phyloP scores from a whole-genome alignment of 2,797 vertebrate species.

The Hydrolagus colliei region DNA sequence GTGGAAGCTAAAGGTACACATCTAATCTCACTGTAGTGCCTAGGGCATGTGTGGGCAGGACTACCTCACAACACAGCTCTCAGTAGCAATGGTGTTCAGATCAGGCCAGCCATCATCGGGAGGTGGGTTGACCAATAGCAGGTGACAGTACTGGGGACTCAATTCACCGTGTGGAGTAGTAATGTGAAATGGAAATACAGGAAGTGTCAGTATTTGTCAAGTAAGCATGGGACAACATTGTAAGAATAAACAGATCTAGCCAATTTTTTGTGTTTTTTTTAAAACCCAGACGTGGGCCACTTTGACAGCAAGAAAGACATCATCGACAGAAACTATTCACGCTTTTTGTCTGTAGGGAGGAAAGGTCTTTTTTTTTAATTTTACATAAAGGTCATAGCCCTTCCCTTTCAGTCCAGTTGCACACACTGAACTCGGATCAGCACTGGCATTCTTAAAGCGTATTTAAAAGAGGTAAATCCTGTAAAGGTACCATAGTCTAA shows the following conservation, averaged over 20 bases:
- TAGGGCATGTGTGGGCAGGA: conserved; percentile 46
- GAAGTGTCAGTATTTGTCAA: conserved; percentile 43
- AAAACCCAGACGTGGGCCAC: conserved; percentile 36
- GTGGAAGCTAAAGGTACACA: conserved; percentile 51
- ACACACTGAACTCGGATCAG: conserved; percentile 43
- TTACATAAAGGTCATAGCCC: conserved; percentile 41
- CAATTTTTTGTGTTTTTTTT: conserved; percentile 22
- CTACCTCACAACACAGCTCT: conserved; percentile 52
- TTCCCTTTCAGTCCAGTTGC: conserved; percentile 42
- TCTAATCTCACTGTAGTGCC: conserved; percentile 45
- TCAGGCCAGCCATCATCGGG: conserved; percentile 40
- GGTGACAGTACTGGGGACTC: conserved; percentile 21
- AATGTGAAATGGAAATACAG: conserved; percentile 31
- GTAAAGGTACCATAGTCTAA: conserved; percentile 51
- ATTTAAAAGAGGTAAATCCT: conserved; percentile 51
- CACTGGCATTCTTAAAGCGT: conserved; percentile 44
- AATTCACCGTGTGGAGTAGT: neutral
- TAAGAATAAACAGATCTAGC: conserved; percentile 29
- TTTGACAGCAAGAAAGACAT: conserved; percentile 42
- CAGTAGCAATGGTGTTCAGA: conserved; percentile 57
- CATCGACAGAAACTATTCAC: conserved; percentile 42
- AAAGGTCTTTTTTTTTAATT: conserved; percentile 36
- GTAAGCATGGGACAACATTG: conserved; percentile 53
- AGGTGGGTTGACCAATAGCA: conserved; percentile 11
- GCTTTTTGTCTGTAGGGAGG: conserved; percentile 31